Evolutionary conservation across 2,797 vertebrate genomes (phyloP).

Genomic region (Merluccius polli): DNA sequence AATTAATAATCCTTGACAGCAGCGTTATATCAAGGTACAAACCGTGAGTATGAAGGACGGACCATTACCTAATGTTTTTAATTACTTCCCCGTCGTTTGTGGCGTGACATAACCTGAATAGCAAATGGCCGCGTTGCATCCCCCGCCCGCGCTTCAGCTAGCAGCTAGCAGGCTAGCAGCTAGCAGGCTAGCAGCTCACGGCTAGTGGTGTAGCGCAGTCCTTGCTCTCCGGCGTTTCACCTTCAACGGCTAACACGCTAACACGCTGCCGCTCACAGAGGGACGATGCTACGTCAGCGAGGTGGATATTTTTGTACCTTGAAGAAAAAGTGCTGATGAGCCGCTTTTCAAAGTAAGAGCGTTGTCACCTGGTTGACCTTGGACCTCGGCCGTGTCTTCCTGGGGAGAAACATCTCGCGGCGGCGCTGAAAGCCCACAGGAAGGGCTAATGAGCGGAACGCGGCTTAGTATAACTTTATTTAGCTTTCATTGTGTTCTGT

Average conservation of each 20-base stretch:
- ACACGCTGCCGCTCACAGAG: conserved; percentile 81
- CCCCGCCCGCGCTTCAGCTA: conserved; percentile 58
- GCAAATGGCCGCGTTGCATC: conserved; percentile 7
- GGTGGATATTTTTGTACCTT: conserved; percentile 83
- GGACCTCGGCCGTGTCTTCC: background rate
- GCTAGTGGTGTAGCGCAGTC: background rate
- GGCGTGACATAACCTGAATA: too few species aligned
- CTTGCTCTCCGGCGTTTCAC: conserved; percentile 74
- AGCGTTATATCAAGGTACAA: conserved; percentile 65
- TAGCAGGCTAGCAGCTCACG: too few species aligned
- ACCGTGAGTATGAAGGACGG: conserved; percentile 68
- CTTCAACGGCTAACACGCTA: conserved; percentile 69
- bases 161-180: background rate
- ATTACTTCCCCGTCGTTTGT: conserved; percentile 46
- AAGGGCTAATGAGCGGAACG: background rate
- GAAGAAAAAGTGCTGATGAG: conserved; percentile 65
- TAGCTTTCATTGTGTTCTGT: background rate
- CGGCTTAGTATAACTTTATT: background rate
- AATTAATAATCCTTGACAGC: conserved; percentile 71
- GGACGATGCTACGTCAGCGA: conserved; percentile 80
- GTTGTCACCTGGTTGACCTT: background rate
- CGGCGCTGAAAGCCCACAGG: background rate
- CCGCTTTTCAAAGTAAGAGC: background rate
- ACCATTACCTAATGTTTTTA: conserved; percentile 57
- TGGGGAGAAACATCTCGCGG: background rate